Evolutionary conservation across 2,797 vertebrate genomes (phyloP), one percentile per base, ranked within the genome.

Genomic region (Parotocinclus haroldoi): DNA sequence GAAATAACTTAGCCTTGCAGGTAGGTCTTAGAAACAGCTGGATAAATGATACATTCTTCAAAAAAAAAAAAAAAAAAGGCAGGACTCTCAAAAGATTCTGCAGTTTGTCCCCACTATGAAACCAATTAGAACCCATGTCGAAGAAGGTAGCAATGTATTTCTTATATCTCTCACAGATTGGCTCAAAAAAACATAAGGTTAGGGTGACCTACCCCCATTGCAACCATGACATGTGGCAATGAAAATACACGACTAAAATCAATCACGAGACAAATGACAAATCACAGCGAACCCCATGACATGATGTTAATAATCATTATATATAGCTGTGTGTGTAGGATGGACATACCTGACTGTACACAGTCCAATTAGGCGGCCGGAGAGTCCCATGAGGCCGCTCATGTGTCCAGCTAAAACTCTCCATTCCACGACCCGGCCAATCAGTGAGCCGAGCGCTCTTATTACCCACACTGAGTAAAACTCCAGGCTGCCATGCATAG

Each of bases 331-430:
- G 73, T 69, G 62, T 69, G 62, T 53, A 72, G 69, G 69, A 69
- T 72, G 76, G 76, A 78, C 73, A 78, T 66, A 67, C 73, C 70
- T 75, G 66, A 75, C 76, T 68, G 63, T 73, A 70, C 71, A 69
- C 74, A 73, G 68, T 67, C 76, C 63, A 75, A 78, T 78, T 78
- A 75, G 73, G 73, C 54, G 68, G 67, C 63, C 67, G 65, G 66
- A 55, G 66, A 70, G 73, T 69, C 76, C 67, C 76, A n/a, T 49
- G 67, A 75, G 76, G 61, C 58, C 44, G 66, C 76, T 74, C 76
- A 78, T 72, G 60, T 78, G 76, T 75, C 76, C 73, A 60, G 71
- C 70, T 73, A 78, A 78, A 75, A 73, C 72, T 64, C 73, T 68
- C 53, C 59, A 44, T 57, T 68, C 66, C 67, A 50, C 46, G 58